Percentiles rank a stretch among this genome's conserved stretches.
Evolutionary conservation across 2,797 vertebrate genomes (phyloP).

Genomic region (Sebastes steindachneri): DNA sequence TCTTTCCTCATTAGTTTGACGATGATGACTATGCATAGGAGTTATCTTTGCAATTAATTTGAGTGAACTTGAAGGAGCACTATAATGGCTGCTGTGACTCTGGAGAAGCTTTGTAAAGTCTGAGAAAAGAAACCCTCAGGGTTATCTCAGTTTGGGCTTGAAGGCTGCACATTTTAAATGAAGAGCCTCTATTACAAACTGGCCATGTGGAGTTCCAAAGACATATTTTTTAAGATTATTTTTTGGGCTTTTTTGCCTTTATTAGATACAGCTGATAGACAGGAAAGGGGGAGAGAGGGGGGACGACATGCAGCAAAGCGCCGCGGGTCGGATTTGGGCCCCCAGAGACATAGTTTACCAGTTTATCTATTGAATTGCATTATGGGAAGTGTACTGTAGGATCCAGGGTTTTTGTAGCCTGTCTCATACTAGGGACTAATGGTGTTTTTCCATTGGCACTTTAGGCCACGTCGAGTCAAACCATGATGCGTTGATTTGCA

Average conservation of each 20-base stretch:
- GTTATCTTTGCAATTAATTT: not conserved
- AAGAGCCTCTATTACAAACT: not conserved
- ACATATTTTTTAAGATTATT: not conserved
- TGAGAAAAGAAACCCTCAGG: not conserved
- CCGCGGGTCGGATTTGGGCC: not conserved
- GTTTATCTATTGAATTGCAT: not conserved
- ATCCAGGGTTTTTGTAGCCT: not conserved
- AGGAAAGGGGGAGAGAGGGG: not conserved
- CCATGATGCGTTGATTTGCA: not conserved
- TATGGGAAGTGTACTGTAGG: not conserved
- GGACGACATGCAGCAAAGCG: not conserved
- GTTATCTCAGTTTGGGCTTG: not conserved
- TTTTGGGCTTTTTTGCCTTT: not conserved
- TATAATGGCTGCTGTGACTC: not conserved
- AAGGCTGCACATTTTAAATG: not conserved
- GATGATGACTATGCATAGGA: not conserved
- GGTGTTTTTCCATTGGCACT: not conserved
- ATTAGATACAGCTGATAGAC: not conserved
- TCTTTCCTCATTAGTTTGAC: not conserved
- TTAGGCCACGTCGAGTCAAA: not conserved
- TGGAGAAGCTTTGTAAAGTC: not conserved
- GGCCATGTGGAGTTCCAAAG: too few relatives aligned
- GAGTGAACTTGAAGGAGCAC: not conserved
- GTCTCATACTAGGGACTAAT: not conserved
- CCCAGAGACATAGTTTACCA: not conserved